A percentile compares a stretch with the other conserved stretches of the same genome.
Evolutionary conservation across 1,140 invertebrate species (phyloP).

Genomic region (Alviniconcha marisindica): DNA sequence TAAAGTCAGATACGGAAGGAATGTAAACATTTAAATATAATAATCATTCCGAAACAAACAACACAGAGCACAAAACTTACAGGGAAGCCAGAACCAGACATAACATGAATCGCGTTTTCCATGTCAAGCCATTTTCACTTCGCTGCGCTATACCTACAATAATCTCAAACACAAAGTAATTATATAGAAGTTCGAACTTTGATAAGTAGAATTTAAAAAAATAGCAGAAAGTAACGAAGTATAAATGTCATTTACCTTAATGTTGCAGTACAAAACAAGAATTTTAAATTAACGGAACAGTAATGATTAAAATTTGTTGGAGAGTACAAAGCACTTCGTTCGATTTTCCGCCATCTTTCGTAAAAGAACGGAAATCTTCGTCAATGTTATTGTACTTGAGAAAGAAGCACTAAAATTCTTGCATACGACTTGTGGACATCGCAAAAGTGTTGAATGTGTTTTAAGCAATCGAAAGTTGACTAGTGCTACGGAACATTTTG

Average conservation of each 20-base stretch:
- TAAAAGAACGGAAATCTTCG: conserved; percentile 71
- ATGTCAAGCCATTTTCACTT: conserved; percentile 41
- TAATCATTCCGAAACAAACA: too few relatives aligned
- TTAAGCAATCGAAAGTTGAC: too few relatives aligned
- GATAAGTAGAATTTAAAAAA: not conserved
- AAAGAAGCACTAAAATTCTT: not conserved
- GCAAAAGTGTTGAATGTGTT: too few relatives aligned
- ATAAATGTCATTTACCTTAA: not conserved
- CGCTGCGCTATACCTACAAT: not conserved
- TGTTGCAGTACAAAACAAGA: not conserved
- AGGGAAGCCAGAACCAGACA: conserved; percentile 3
- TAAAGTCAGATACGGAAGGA: too few relatives aligned
- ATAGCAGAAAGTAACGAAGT: not conserved
- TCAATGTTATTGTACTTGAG: conserved; percentile 19
- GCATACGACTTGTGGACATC: too few relatives aligned
- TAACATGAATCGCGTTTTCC: conserved; percentile 32
- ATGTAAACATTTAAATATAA: too few relatives aligned
- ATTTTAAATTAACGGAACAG: not conserved
- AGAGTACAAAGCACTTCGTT: conserved; percentile 44
- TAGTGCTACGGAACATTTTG: too few relatives aligned
- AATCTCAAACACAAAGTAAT: not conserved
- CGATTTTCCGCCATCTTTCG: conserved; percentile 69
- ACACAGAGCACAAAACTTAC: not conserved
- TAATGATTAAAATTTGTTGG: not conserved
- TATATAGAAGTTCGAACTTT: not conserved